phyloP scores from a whole-genome alignment of 2,113 vertebrate genomes.

The Tachysurus fulvidraco region DNA sequence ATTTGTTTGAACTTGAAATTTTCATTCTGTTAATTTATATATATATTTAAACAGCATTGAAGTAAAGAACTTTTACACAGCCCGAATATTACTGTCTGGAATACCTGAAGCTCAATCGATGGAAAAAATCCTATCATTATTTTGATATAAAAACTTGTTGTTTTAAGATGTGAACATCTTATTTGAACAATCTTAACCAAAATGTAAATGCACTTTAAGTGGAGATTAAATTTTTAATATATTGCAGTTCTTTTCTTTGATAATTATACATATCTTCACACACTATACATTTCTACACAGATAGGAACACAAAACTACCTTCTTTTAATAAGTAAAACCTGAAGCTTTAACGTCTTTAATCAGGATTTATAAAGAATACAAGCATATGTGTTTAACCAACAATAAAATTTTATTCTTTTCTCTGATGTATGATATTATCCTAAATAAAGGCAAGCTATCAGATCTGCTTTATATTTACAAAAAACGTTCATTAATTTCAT shows the following conservation, averaged over 20 bases:
- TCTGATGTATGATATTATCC: not conserved
- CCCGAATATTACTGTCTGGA: not conserved
- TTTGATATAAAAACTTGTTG: not conserved
- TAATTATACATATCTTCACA: not conserved
- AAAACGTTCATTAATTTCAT: not conserved
- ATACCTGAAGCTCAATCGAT: not conserved
- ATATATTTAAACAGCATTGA: not conserved
- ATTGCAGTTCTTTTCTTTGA: not conserved
- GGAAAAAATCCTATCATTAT: not conserved
- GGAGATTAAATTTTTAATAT: no score
- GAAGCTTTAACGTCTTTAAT: no score
- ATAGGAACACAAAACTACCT: not conserved
- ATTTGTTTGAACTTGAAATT: not conserved
- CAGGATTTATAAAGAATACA: no score
- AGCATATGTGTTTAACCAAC: not conserved
- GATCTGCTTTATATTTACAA: no score
- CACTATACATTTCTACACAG: not conserved
- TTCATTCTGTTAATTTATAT: not conserved
- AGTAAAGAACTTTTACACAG: not conserved
- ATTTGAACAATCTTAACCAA: no score
- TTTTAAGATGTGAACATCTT: no score
- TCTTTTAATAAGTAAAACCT: no score
- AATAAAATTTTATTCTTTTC: not conserved
- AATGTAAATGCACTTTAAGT: no score
- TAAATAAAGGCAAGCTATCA: no score